Conservation (phyloP, 2,797 vertebrate genomes). For the Galago senegalensis region DNA sequence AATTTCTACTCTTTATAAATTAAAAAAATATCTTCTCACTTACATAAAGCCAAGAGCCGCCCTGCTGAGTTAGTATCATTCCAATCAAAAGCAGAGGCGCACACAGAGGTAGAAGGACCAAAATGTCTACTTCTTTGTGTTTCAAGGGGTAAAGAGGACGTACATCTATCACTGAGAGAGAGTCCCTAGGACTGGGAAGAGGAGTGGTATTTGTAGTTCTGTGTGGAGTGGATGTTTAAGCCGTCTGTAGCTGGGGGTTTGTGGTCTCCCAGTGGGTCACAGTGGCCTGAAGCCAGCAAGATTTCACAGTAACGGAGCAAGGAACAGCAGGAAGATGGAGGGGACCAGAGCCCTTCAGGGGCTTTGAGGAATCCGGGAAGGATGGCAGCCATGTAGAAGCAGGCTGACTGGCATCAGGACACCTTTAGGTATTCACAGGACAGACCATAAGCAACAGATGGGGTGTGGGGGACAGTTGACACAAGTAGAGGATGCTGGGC, state of each 20-base stretch:
- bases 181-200: neutral
- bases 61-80: conserved; percentile 8
- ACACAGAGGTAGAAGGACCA: neutral
- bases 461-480: neutral
- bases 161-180: neutral
- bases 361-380: neutral
- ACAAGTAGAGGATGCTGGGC: neutral
- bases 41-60: neutral
- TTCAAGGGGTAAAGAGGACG: neutral
- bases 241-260: neutral
- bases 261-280: neutral
- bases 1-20: neutral
- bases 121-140: neutral
- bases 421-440: conserved; percentile 27
- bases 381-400: neutral
- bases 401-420: neutral
- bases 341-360: neutral
- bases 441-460: conserved; percentile 16
- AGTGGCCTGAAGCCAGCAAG: conserved; percentile 8
- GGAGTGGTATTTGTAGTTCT: neutral
- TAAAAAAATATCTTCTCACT: neutral
- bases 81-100: conserved; percentile 10
- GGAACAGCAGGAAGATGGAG: conserved; percentile 35
- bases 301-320: neutral
- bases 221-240: neutral